These are phyloP conservation scores for Leptinotarsa defecta DNA, from an alignment of 1,140 invertebrate genomes.

Conservation along the genomic window DNA sequence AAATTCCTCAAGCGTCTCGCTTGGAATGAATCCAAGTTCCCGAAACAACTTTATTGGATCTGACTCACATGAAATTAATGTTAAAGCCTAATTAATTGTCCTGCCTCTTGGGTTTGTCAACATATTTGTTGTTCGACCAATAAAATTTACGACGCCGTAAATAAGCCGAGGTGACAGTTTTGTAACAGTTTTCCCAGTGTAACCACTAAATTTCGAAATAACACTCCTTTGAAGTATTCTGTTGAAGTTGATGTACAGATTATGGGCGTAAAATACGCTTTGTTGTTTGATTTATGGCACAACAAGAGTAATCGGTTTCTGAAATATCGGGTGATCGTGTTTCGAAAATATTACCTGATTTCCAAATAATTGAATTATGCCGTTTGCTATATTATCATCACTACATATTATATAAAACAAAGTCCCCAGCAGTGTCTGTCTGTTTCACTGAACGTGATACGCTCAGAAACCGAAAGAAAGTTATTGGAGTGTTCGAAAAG, in stretches of 20 bases:
- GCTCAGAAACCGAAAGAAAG: too few relatives aligned
- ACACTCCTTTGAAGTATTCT: background rate
- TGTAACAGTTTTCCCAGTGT: constrained; percentile 2
- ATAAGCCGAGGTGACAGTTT: constrained; percentile 4
- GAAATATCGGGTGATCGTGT: too few relatives aligned
- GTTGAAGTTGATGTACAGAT: background rate
- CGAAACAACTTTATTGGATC: background rate
- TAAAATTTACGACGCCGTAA: background rate
- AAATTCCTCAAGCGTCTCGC: background rate
- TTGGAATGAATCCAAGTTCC: constrained; percentile 8
- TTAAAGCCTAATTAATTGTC: background rate
- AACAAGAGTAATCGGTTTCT: too few relatives aligned
- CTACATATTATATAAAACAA: too few relatives aligned
- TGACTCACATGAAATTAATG: background rate
- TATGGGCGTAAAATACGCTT: background rate
- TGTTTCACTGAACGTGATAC: too few relatives aligned
- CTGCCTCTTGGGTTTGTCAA: constrained; percentile 1
- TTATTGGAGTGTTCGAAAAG: too few relatives aligned
- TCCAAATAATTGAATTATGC: too few relatives aligned
- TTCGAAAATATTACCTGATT: too few relatives aligned
- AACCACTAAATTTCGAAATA: background rate
- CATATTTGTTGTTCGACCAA: constrained; percentile 1
- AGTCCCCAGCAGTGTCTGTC: too few relatives aligned
- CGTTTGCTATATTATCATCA: too few relatives aligned
- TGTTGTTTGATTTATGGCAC: background rate